Base-by-base conservation (phyloP, 1,140 invertebrate species). In the Pseudomyrmex flavicornis region DNA sequence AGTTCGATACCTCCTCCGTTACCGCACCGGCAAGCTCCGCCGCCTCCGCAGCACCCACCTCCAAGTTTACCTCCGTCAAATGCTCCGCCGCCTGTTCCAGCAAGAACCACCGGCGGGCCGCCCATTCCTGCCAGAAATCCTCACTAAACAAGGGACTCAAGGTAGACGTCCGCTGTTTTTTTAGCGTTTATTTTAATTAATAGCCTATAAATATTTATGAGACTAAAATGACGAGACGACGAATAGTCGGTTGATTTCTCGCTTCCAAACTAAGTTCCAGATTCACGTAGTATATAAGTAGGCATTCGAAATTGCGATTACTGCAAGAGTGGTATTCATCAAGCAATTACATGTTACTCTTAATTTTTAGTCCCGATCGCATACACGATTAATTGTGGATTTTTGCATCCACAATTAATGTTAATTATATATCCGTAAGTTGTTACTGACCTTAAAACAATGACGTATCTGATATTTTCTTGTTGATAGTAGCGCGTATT, bases 91-190 rank as follows among this genome's bases (percentile, higher is more conserved):
- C 95, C 95, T 56, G 95, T 96, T 87, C 96, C 96, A 83, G 96
- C 96, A 82, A 95, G 95, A 89, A 95, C 95, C 63, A 95, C 95
- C 58, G 95, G 95, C 77, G 96, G 96, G 44, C 97, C 96, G 72
- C 97, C 97, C 0, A 95, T 97, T 90, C 97, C 97, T n/a, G 96
- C 96, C 52, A 94, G 97, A 85, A 94, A 94, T 92, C 92, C 88
- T 48, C 93, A 93, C 82, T 94, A 93, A 88, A n/a, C 44, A 9
- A 59, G 35, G 22, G 20, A 70, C 10, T 62, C 17, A 20, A 69
- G 46, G 12, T 22, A 77, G 26, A 66, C n/a, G 22, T 20, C 20
- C 20, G 17, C 13, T 44, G 46, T 63, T 74, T 63, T 63, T 63
- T 79, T 83, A 68, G 8, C 52, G 35, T 88, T 54, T 82, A 48